These are phyloP conservation scores for Caiman crocodilus DNA, from an alignment of 2,797 vertebrate genomes.

Conservation along the genomic window DNA sequence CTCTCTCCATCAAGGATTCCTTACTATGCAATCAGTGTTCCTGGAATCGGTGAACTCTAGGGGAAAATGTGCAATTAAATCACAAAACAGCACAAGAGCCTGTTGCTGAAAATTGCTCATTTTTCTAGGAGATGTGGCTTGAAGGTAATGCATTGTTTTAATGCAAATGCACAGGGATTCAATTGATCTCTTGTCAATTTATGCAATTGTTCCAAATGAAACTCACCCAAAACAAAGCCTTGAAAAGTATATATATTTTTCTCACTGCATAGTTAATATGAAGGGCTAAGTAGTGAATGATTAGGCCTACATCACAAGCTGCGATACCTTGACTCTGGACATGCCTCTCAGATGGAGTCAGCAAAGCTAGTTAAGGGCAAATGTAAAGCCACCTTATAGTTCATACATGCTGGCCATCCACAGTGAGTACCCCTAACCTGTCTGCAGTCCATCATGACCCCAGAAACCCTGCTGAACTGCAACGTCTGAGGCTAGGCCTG, in stretches of 20 bases:
- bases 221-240: background rate
- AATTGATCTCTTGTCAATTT: background rate
- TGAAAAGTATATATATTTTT: background rate
- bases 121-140: background rate
- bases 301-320: background rate
- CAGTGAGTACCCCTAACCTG: too few species aligned
- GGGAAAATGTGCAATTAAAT: rapidly evolving
- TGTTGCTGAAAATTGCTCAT: background rate
- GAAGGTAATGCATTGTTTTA: background rate
- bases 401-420: too few species aligned
- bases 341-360: too few species aligned
- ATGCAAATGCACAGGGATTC: background rate
- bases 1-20: background rate
- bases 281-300: background rate
- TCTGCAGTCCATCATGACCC: too few species aligned
- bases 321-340: background rate
- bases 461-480: too few species aligned
- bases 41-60: background rate
- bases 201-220: background rate
- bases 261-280: background rate
- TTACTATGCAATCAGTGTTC: background rate
- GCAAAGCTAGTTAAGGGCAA: too few species aligned
- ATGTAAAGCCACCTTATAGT: too few species aligned
- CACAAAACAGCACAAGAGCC: background rate
- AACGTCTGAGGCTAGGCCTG: too few species aligned